Evolutionary conservation across 2,888 invertebrate species (phyloP).

Genomic region (Parnassius apollo): DNA sequence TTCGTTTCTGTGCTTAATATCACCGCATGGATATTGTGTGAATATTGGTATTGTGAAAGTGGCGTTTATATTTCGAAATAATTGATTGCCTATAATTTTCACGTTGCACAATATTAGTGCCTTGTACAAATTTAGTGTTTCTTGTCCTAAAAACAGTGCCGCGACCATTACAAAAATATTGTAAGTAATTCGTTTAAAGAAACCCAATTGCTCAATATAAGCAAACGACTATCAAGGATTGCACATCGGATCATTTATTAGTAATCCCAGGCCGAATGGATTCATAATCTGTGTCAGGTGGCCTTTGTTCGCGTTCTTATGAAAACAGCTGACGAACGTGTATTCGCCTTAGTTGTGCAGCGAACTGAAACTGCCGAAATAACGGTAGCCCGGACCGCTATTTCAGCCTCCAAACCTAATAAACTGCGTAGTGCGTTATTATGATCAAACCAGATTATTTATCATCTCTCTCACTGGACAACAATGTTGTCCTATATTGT

Average conservation of each 20-base stretch:
- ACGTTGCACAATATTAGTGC: slow-evolving; percentile 5
- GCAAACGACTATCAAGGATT: neutral
- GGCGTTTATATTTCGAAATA: slow-evolving; percentile 30
- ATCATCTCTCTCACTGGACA: neutral
- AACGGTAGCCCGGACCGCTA: slow-evolving; percentile 41
- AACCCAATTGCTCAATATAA: neutral
- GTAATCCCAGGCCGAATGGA: neutral
- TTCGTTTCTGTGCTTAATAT: slow-evolving; percentile 40
- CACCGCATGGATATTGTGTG: slow-evolving; percentile 42
- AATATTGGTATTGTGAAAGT: slow-evolving; percentile 56
- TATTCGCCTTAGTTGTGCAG: slow-evolving; percentile 42
- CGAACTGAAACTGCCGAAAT: slow-evolving; percentile 48
- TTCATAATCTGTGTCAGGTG: slow-evolving; percentile 32
- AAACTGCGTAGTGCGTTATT: slow-evolving; percentile 24
- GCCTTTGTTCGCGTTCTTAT: slow-evolving; percentile 36
- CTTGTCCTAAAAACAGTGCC: slow-evolving; percentile 6
- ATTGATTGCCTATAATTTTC: neutral
- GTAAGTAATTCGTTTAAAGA: slow-evolving; percentile 10
- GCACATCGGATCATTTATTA: neutral
- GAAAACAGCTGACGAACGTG: slow-evolving; percentile 54
- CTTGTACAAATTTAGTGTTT: slow-evolving; percentile 1
- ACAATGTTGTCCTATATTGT: slow-evolving; percentile 2
- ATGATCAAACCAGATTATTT: slow-evolving; percentile 16
- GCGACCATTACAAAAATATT: slow-evolving; percentile 1
- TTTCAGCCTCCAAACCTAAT: slow-evolving; percentile 25